Percentiles rank a stretch among this genome's conserved stretches.
Evolutionary conservation across 2,113 vertebrate genomes (phyloP).

Genomic region (Thymallus thymallus): DNA sequence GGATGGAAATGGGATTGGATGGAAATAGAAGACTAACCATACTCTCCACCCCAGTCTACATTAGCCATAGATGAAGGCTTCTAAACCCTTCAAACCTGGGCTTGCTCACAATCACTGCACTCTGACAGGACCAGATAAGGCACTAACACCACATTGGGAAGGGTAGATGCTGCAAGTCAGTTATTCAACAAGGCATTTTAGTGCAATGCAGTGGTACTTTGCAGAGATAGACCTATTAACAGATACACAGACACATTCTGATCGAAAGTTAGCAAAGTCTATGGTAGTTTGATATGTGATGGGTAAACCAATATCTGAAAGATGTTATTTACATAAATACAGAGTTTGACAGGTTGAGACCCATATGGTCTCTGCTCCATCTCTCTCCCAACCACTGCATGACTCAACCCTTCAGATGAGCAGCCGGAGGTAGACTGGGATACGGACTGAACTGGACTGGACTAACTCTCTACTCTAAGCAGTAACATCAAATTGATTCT

Average conservation of each 20-base stretch:
- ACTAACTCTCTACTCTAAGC: conserved; percentile 28
- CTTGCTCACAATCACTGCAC: neutral
- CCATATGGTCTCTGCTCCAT: too few species aligned
- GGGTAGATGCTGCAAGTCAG: too few species aligned
- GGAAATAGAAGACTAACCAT: conserved; percentile 19
- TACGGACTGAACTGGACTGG: too few species aligned
- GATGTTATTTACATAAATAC: neutral
- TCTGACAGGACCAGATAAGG: too few species aligned
- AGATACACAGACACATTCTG: neutral
- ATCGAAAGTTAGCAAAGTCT: neutral
- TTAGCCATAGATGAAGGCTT: conserved; percentile 40
- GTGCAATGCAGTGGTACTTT: too few species aligned
- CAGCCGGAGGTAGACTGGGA: too few species aligned
- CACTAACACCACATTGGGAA: too few species aligned
- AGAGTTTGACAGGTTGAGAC: neutral
- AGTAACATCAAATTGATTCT: conserved; percentile 54
- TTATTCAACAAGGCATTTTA: too few species aligned
- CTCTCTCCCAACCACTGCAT: neutral
- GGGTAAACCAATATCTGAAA: too few species aligned
- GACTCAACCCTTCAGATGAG: neutral
- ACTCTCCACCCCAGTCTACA: conserved; percentile 36
- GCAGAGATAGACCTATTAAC: too few species aligned
- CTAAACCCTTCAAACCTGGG: neutral
- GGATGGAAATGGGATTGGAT: conserved; percentile 38
- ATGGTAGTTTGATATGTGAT: neutral